Evolutionary conservation across 2,113 vertebrate species (phyloP).

Genomic region (Chrysochloris asiatica): DNA sequence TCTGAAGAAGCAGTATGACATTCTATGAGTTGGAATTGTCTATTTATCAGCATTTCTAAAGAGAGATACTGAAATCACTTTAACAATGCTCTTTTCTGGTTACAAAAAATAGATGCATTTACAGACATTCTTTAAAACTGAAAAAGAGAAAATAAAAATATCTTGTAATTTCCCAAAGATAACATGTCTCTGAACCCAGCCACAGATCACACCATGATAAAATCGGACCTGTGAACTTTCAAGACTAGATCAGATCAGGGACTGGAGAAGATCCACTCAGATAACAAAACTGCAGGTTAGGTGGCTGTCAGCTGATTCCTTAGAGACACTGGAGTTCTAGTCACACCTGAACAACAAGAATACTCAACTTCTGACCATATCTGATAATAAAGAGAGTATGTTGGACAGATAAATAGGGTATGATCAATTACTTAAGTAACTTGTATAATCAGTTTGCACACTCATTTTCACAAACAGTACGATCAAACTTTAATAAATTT

Average conservation of each 20-base stretch:
- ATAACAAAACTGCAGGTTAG: background rate
- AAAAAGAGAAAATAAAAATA: background rate
- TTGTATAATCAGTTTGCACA: background rate
- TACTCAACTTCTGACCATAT: background rate
- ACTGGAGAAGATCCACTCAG: background rate
- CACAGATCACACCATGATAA: background rate
- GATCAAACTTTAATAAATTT: background rate
- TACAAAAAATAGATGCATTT: background rate
- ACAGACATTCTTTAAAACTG: background rate
- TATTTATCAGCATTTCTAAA: conserved; percentile 18
- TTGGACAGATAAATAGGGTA: background rate
- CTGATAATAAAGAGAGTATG: background rate
- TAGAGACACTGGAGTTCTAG: background rate
- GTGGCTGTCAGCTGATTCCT: background rate
- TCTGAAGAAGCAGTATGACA: background rate
- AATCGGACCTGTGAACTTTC: background rate
- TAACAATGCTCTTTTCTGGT: background rate
- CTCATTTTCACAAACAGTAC: background rate
- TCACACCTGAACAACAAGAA: background rate
- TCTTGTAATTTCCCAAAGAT: conserved; percentile 9
- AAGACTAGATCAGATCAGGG: background rate
- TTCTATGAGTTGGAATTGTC: background rate
- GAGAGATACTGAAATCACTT: conserved; percentile 25
- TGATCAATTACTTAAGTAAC: background rate
- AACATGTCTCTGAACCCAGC: background rate